These are phyloP conservation scores for Cheumatopsyche charites DNA, from an alignment of 1,140 invertebrate genomes.

Conservation along the genomic window DNA sequence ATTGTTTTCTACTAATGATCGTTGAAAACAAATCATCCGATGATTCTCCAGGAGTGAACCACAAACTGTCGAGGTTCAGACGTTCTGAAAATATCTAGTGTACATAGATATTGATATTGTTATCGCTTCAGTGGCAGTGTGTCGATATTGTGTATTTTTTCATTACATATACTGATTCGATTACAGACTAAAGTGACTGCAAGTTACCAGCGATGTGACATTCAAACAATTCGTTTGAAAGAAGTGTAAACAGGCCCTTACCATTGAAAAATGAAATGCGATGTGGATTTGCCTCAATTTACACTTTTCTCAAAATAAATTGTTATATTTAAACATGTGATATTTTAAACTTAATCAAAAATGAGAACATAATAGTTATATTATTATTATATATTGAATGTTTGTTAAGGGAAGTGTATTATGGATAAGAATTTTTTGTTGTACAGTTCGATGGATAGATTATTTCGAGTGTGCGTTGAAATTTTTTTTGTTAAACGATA, in stretches of 20 bases:
- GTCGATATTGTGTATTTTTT: constrained; percentile 8
- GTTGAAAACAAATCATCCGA: not conserved
- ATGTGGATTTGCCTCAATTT: too few species aligned
- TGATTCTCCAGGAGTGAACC: constrained; percentile 5
- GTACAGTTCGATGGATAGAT: constrained; percentile 23
- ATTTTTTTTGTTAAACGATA: not conserved
- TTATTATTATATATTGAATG: constrained; percentile 23
- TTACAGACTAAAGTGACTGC: not conserved
- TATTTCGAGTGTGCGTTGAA: not conserved
- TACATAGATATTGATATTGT: not conserved
- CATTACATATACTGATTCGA: constrained; percentile 1
- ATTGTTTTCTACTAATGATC: not conserved
- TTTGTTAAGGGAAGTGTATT: constrained; percentile 13
- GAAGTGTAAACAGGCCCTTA: constrained; percentile 6
- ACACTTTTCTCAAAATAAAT: constrained; percentile 28
- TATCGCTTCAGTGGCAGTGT: not conserved
- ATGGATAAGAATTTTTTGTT: constrained; percentile 12
- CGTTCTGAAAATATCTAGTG: not conserved
- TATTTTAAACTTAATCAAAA: constrained; percentile 49
- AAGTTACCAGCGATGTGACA: not conserved
- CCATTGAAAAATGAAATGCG: too few species aligned
- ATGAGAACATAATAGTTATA: constrained; percentile 41
- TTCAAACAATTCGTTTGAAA: not conserved
- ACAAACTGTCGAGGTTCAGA: not conserved
- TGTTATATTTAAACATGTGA: constrained; percentile 49